phyloP scores from a whole-genome alignment of 2,113 vertebrate genomes.

The Sturnira hondurensis region DNA sequence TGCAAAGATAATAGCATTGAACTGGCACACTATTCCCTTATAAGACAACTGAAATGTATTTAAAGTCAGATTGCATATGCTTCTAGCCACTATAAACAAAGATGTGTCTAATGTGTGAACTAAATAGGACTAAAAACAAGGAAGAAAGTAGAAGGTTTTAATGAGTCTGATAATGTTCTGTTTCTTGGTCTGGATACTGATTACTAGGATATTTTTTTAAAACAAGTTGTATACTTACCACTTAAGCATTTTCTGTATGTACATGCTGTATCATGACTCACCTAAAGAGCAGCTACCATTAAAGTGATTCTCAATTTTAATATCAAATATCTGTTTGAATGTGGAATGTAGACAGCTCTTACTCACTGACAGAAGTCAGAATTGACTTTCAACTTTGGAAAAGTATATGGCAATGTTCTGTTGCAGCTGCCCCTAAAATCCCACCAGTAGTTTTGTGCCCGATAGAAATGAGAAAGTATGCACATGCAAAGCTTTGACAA shows the following conservation, averaged over 20 bases:
- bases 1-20: background rate
- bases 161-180: too few relatives aligned
- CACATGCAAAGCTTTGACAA: background rate
- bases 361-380: background rate
- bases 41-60: background rate
- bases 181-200: background rate
- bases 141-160: too few relatives aligned
- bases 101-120: too few relatives aligned
- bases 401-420: background rate
- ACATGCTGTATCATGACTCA: background rate
- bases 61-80: background rate
- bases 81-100: too few relatives aligned
- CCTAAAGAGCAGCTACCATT: background rate
- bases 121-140: too few relatives aligned
- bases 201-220: background rate
- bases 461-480: background rate
- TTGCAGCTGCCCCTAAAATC: background rate
- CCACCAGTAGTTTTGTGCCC: background rate
- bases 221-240: background rate
- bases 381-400: background rate
- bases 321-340: too few relatives aligned
- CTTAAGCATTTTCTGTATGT: background rate
- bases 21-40: background rate
- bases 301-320: background rate
- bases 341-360: too few relatives aligned